Evolutionary conservation across 1,140 invertebrate species (phyloP).

Genomic region (Fragariocoptes setiger): DNA sequence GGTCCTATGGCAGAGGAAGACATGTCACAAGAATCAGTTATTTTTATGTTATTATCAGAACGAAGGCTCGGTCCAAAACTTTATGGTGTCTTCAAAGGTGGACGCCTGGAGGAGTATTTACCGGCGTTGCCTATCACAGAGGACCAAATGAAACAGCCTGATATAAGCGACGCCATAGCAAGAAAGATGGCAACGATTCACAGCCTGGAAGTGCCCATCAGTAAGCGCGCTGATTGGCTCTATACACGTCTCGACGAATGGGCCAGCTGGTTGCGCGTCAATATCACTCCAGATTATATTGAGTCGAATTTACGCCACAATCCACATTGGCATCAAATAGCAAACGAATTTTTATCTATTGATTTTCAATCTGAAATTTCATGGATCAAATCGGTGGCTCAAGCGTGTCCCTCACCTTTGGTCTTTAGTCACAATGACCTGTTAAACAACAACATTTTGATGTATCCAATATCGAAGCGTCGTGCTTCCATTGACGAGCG

Average conservation of each 20-base stretch:
- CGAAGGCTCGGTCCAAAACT: constrained; percentile 58
- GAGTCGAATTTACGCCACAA: neutral
- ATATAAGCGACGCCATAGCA: constrained; percentile 24
- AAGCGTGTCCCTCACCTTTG: constrained; percentile 32
- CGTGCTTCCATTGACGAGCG: constrained; percentile 4
- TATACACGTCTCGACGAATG: neutral
- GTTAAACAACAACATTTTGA: constrained; percentile 66
- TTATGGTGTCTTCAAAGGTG: constrained; percentile 69
- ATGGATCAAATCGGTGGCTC: neutral
- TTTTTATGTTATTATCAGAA: constrained; percentile 71
- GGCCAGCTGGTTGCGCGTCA: neutral
- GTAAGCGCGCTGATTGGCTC: constrained; percentile 64
- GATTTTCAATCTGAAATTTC: neutral
- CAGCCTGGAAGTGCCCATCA: constrained; percentile 47
- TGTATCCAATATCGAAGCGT: constrained; percentile 18
- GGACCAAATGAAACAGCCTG: neutral
- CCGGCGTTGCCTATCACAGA: constrained; percentile 20
- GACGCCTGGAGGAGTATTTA: constrained; percentile 77
- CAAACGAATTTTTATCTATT: neutral
- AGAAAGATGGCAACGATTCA: constrained; percentile 67
- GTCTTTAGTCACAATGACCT: constrained; percentile 95
- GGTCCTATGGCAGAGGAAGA: too few species aligned
- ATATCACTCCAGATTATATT: neutral
- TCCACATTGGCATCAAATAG: neutral
- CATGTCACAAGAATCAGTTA: too few species aligned